phyloP scores from a whole-genome alignment of 2,888 invertebrate genomes.

The Eristalis intricaria region DNA sequence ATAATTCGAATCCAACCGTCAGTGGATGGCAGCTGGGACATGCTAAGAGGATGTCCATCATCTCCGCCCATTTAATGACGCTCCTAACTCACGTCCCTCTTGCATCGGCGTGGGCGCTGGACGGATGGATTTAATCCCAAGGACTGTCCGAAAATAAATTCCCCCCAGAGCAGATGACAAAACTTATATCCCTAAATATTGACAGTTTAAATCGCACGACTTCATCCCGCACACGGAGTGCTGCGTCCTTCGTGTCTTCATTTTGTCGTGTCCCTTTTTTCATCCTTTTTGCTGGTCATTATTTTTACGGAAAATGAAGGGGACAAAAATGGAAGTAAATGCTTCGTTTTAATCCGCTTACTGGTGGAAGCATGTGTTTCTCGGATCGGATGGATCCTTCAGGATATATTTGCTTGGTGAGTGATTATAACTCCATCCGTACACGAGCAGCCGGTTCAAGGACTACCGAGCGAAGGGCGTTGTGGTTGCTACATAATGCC shows the following conservation, averaged over 20 bases:
- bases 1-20: not conserved
- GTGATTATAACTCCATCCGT: not conserved
- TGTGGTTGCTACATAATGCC: not conserved
- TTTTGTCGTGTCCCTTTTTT: not conserved
- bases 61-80: not conserved
- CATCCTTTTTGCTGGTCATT: constrained; percentile 17
- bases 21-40: not conserved
- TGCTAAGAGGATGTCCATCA: not conserved
- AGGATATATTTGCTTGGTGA: not conserved
- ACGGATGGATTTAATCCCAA: not conserved
- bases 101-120: too few relatives aligned
- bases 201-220: constrained; percentile 26
- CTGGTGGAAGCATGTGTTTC: not conserved
- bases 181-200: constrained; percentile 9
- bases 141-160: constrained; percentile 3
- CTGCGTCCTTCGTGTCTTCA: not conserved
- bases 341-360: constrained; percentile 31
- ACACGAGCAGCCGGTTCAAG: not conserved
- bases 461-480: not conserved
- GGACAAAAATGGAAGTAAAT: not conserved
- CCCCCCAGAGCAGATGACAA: not conserved
- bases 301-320: not conserved
- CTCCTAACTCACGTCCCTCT: not conserved
- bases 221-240: not conserved
- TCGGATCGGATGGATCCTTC: not conserved